These are phyloP conservation scores for Florisuga fusca DNA, from an alignment of 2,797 vertebrate species.

Conservation along the genomic window DNA sequence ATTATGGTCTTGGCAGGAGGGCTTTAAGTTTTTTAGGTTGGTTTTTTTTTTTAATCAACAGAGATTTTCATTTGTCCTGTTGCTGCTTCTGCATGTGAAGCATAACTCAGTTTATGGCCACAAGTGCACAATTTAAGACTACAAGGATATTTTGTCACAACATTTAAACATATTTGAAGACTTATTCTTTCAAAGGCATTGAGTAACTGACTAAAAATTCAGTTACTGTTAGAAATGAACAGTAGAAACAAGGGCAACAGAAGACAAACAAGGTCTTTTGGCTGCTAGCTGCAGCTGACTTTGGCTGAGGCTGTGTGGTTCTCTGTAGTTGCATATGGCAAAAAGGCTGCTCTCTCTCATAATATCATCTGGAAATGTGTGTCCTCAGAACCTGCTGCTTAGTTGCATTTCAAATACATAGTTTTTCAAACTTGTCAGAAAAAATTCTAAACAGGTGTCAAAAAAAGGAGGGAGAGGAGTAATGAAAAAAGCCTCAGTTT, in stretches of 20 bases:
- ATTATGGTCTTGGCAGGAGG: neutral
- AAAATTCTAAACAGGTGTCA: neutral
- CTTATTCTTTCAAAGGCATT: neutral
- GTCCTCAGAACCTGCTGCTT: neutral
- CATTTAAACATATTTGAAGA: neutral
- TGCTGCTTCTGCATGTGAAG: neutral
- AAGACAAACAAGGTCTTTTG: neutral
- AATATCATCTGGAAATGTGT: fast-evolving
- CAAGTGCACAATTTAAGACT: neutral
- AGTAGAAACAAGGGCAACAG: neutral
- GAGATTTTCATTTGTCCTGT: neutral
- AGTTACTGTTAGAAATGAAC: neutral
- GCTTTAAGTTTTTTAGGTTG: neutral
- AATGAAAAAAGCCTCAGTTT: neutral
- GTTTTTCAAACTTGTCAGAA: neutral
- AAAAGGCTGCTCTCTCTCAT: neutral
- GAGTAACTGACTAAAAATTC: neutral
- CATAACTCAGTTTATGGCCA: neutral
- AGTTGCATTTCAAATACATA: neutral
- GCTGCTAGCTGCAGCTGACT: neutral
- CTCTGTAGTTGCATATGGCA: neutral
- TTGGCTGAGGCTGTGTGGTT: neutral
- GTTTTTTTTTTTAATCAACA: neutral
- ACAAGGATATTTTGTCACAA: neutral
- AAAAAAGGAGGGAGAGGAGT: fast-evolving